Evolutionary conservation across 2,888 invertebrate species (phyloP).

Genomic region (Cordilura impudica): DNA sequence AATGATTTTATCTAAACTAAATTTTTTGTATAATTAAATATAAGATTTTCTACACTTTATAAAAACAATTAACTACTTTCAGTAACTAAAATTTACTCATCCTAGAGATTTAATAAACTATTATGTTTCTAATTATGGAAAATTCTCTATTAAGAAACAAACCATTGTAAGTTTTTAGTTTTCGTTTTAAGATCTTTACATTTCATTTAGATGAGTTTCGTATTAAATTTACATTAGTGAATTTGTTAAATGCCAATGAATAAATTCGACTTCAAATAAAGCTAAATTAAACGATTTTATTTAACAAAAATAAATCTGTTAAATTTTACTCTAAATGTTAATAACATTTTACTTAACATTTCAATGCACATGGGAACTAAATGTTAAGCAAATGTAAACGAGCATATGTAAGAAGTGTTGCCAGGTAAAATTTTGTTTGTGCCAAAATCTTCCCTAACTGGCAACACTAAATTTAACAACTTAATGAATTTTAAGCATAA

Average conservation of each 20-base stretch:
- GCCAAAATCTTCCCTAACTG: not conserved
- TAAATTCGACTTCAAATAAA: not conserved
- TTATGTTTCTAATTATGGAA: not conserved
- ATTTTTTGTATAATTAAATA: not conserved
- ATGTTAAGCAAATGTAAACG: not conserved
- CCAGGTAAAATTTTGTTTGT: not conserved
- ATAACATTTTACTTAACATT: not conserved
- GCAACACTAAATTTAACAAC: constrained; percentile 16
- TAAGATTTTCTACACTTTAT: constrained; percentile 4
- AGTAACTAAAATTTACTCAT: not conserved
- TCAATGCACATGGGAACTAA: not conserved
- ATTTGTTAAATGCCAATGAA: constrained; percentile 8
- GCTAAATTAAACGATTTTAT: constrained; percentile 12
- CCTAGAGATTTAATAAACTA: constrained; percentile 9
- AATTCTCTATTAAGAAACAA: constrained; percentile 37
- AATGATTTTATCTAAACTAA: not conserved
- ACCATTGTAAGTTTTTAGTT: constrained; percentile 53
- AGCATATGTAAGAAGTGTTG: constrained; percentile 6
- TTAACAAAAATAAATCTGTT: not conserved
- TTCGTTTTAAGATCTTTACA: constrained; percentile 20
- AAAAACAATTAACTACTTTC: not conserved
- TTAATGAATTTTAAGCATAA: not conserved
- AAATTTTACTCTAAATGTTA: constrained; percentile 1
- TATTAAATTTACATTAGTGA: constrained; percentile 4
- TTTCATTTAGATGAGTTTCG: constrained; percentile 20